phyloP scores from a whole-genome alignment of 1,140 invertebrate species.

The Aradophagus sp. region DNA sequence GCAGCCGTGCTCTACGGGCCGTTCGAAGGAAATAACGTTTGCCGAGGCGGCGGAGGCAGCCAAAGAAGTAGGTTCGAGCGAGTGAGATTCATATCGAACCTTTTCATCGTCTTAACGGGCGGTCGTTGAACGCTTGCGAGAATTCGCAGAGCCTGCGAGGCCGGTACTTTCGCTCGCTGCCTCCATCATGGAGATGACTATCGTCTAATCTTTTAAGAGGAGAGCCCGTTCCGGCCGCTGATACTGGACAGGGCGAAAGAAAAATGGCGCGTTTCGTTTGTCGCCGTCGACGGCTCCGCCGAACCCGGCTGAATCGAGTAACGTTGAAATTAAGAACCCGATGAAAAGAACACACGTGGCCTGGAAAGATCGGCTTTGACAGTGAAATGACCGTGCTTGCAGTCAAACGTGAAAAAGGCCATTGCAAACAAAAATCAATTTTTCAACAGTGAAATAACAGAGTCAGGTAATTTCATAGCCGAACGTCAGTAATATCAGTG shows the following conservation, averaged over 20 bases:
- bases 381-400: constrained; percentile 22
- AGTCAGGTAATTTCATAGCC: too few species aligned
- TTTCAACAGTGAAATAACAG: too few species aligned
- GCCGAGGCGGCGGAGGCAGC: background rate
- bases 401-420: constrained; percentile 28
- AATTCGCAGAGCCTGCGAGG: constrained; percentile 33
- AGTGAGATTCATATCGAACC: constrained; percentile 55
- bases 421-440: too few species aligned
- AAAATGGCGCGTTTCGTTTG: constrained; percentile 58
- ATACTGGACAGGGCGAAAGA: constrained; percentile 56
- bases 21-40: constrained; percentile 35
- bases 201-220: constrained; percentile 64
- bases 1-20: constrained; percentile 7
- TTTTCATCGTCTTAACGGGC: constrained; percentile 58
- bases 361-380: constrained; percentile 8
- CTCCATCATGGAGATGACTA: constrained; percentile 62
- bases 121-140: constrained; percentile 45
- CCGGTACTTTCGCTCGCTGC: constrained; percentile 38
- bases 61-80: constrained; percentile 19
- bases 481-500: too few species aligned
- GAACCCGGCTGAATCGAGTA: constrained; percentile 12
- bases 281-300: constrained; percentile 16
- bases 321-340: constrained; percentile 28
- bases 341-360: constrained; percentile 28
- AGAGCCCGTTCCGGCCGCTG: constrained; percentile 35